Percentiles rank a stretch among this genome's conserved stretches.
phyloP scores from a whole-genome alignment of 30 jellyfish, hydroid and myxozoan genomes.

The Aurelia coerulea region DNA sequence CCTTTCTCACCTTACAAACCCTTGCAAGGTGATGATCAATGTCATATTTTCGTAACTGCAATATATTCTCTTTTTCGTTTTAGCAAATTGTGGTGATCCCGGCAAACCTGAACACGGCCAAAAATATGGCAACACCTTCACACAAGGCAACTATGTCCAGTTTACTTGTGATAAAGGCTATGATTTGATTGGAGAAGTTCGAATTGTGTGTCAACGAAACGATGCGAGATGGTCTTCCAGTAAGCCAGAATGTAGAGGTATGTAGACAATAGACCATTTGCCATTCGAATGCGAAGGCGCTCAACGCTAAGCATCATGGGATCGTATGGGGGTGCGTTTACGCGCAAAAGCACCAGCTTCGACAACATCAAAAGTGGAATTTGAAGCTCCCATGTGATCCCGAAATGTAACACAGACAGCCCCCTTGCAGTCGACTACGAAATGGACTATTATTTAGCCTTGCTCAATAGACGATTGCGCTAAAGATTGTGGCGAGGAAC shows the following conservation, averaged over 20 bases:
- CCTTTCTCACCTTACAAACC: neutral
- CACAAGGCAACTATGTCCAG: neutral
- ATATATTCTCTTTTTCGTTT: neutral
- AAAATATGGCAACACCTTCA: neutral
- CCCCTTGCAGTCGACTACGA: too few species aligned
- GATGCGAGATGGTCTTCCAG: neutral
- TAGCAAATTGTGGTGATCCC: constrained; percentile 59
- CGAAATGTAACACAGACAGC: too few species aligned
- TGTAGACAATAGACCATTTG: too few species aligned
- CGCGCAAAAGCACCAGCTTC: neutral
- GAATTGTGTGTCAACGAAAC: neutral
- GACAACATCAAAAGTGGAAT: neutral
- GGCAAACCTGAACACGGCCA: constrained; percentile 52
- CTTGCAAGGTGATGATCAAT: neutral
- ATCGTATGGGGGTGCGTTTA: too few species aligned
- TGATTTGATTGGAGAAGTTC: neutral
- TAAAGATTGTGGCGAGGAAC: too few species aligned
- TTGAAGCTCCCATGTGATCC: neutral
- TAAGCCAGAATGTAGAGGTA: neutral
- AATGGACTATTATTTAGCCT: too few species aligned
- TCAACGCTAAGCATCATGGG: too few species aligned
- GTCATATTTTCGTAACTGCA: neutral
- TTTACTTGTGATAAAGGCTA: constrained; percentile 32
- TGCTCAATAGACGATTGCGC: too few species aligned
- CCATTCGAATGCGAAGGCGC: too few species aligned